phyloP scores from a whole-genome alignment of 2,797 vertebrate species.

The Spinus olivaceus region DNA sequence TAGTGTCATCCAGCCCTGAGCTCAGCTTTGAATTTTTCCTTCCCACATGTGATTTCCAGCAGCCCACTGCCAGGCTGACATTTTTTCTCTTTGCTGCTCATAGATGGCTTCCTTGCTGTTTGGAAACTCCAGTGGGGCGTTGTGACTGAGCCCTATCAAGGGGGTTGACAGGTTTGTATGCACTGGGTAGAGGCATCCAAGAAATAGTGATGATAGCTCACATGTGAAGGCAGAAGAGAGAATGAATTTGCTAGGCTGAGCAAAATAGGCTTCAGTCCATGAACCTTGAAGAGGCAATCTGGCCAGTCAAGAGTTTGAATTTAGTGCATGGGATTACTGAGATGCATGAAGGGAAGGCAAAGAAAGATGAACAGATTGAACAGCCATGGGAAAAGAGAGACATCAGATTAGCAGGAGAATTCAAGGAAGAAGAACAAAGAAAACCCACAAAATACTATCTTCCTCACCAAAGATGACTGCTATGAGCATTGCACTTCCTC shows the following conservation, averaged over 20 bases:
- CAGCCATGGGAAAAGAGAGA: not conserved
- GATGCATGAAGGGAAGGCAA: not conserved
- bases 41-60: not conserved
- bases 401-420: not conserved
- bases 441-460: not conserved
- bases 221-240: not conserved
- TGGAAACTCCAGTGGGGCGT: not conserved
- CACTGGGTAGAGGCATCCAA: not conserved
- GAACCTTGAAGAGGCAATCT: not conserved
- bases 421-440: not conserved
- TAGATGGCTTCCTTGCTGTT: not conserved
- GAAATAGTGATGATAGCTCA: not conserved
- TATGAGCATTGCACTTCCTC: not conserved
- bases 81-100: not conserved
- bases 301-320: not conserved
- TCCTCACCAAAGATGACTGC: not conserved
- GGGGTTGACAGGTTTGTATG: constrained; percentile 36
- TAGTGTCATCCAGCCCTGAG: not conserved
- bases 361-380: not conserved
- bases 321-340: not conserved
- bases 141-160: not conserved
- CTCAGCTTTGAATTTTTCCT: constrained; percentile 25
- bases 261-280: not conserved
- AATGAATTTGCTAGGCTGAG: not conserved
- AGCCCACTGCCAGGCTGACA: not conserved